Evolutionary conservation across 92 coral and sea anemone species (phyloP).

Genomic region (Zoanthus solanderi): DNA sequence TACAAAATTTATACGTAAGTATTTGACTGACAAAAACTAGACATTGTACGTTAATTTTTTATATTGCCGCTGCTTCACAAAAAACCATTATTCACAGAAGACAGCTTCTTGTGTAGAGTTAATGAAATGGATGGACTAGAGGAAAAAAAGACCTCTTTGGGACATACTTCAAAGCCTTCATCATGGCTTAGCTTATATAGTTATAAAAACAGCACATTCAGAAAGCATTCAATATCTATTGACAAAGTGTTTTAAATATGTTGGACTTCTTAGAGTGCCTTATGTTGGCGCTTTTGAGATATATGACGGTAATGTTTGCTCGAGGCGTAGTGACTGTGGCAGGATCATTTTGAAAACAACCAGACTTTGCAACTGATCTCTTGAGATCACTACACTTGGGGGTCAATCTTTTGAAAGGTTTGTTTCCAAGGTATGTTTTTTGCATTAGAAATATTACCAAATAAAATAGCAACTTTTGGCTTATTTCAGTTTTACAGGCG

Average conservation of each 20-base stretch:
- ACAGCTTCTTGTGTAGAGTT: conserved; percentile 57
- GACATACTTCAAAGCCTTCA: neutral
- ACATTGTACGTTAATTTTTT: conserved; percentile 99
- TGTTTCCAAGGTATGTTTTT: conserved; percentile 33
- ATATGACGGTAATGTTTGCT: neutral
- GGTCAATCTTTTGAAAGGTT: conserved; percentile 39
- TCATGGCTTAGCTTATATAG: neutral
- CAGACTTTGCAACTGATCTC: conserved; percentile 38
- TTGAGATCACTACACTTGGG: conserved; percentile 10
- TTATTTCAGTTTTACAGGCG: conserved; percentile 20
- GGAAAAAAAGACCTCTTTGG: neutral
- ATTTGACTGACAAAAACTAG: conserved; percentile 96
- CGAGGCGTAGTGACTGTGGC: conserved; percentile 14
- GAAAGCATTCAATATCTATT: neutral
- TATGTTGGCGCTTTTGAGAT: conserved; percentile 10
- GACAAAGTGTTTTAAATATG: conserved; percentile 1
- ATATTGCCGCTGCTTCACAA: conserved; percentile 90
- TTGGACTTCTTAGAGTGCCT: conserved; percentile 12
- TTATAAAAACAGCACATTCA: neutral
- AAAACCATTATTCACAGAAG: conserved; percentile 96
- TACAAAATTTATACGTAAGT: conserved; percentile 92
- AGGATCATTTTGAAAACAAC: conserved; percentile 29
- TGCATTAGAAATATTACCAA: neutral
- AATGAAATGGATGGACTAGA: conserved; percentile 16
- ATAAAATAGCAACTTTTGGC: conserved; percentile 2